Conservation (phyloP, 2,888 invertebrate species). For the Megalurothrips usitatus region DNA sequence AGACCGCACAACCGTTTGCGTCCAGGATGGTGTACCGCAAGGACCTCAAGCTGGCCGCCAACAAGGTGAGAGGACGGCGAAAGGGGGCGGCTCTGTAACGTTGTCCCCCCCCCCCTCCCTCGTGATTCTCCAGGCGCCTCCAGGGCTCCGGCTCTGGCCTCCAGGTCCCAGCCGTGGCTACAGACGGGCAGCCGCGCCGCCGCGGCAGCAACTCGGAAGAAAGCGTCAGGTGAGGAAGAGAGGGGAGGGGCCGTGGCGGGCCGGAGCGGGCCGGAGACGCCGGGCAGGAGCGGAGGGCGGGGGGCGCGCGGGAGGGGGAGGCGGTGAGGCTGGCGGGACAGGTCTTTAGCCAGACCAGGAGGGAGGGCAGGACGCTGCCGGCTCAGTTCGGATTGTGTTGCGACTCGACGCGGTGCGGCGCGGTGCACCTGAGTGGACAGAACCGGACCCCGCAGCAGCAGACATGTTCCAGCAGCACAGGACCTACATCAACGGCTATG, state of each 20-base stretch:
- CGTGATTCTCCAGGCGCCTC: background rate
- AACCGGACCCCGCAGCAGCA: background rate
- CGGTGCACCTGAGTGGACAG: background rate
- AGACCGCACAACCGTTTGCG: too few species aligned
- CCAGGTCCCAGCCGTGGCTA: background rate
- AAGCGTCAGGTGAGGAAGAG: background rate
- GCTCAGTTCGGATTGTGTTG: background rate
- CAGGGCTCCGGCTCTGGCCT: background rate
- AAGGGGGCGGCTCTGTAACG: too few species aligned
- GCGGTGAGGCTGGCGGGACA: background rate
- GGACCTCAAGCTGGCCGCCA: too few species aligned
- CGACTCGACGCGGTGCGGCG: background rate
- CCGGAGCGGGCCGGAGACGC: background rate
- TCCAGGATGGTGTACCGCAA: too few species aligned
- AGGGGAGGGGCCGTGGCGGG: background rate
- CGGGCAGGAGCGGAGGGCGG: background rate
- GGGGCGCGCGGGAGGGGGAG: background rate
- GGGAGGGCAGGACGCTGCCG: background rate
- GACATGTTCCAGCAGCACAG: background rate
- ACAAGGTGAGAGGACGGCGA: too few species aligned
- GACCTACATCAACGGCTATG: slow-evolving; percentile 2
- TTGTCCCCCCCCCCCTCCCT: too few species aligned
- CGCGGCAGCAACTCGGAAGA: background rate
- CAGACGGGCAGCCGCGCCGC: background rate
- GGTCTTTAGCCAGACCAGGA: background rate